phyloP scores from a whole-genome alignment of 92 coral and sea anemone species.

The Virgularia gustaviana region DNA sequence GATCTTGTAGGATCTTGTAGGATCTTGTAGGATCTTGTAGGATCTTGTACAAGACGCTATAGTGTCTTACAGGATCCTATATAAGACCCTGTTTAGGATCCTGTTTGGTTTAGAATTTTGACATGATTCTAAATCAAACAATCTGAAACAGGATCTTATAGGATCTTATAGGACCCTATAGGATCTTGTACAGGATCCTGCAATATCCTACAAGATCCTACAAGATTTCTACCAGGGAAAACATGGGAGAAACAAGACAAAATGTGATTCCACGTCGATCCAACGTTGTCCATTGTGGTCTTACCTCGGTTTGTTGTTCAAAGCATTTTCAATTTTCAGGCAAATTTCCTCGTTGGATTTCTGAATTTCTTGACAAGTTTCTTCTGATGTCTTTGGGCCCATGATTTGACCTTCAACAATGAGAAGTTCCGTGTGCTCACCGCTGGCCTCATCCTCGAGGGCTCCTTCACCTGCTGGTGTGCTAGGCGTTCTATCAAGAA shows the following conservation, averaged over 20 bases:
- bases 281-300: neutral
- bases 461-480: slow-evolving; percentile 54
- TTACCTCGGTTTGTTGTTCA: slow-evolving; percentile 48
- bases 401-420: slow-evolving; percentile 46
- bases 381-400: slow-evolving; percentile 43
- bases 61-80: too few relatives aligned
- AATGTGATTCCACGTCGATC: too few relatives aligned
- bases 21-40: too few relatives aligned
- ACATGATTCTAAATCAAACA: too few relatives aligned
- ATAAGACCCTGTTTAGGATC: too few relatives aligned
- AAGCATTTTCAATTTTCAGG: slow-evolving; percentile 73
- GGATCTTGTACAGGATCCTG: neutral
- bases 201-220: neutral
- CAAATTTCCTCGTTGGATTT: slow-evolving; percentile 84
- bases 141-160: too few relatives aligned
- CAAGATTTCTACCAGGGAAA: neutral
- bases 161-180: neutral
- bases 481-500: slow-evolving; percentile 25
- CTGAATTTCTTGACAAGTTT: slow-evolving; percentile 69
- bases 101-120: too few relatives aligned
- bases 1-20: too few relatives aligned
- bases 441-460: slow-evolving; percentile 66
- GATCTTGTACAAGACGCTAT: too few relatives aligned
- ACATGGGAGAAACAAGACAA: neutral
- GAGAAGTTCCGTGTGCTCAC: slow-evolving; percentile 66